phyloP scores from a whole-genome alignment of 2,888 invertebrate species.

The Hedya salicella region DNA sequence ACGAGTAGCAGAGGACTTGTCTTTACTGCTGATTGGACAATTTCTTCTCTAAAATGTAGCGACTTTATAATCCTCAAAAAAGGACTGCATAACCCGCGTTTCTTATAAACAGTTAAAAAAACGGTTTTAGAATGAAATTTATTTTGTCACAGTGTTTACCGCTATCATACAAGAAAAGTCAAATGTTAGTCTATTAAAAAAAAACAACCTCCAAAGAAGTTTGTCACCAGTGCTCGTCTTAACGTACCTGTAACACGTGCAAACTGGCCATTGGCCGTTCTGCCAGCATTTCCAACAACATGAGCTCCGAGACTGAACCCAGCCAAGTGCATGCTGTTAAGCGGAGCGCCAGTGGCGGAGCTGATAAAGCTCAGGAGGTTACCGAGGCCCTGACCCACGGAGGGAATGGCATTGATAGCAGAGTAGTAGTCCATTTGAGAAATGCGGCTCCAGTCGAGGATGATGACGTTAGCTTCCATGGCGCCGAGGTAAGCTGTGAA shows the following conservation, averaged over 20 bases:
- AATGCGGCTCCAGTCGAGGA: constrained; percentile 22
- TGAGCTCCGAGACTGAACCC: constrained; percentile 28
- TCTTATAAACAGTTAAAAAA: too few species aligned
- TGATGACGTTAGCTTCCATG: constrained; percentile 19
- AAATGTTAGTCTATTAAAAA: too few species aligned
- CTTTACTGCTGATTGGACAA: too few species aligned
- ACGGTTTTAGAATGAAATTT: too few species aligned
- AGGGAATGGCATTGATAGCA: constrained; percentile 14
- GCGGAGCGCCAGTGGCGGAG: constrained; percentile 2
- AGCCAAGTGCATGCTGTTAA: constrained; percentile 9
- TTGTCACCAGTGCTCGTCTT: not conserved
- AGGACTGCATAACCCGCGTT: too few species aligned
- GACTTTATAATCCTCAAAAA: too few species aligned
- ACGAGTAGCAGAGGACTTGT: too few species aligned
- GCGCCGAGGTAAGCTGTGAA: constrained; percentile 9
- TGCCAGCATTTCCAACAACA: constrained; percentile 26
- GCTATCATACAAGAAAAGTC: too few species aligned
- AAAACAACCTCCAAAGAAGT: not conserved
- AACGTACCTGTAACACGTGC: constrained; percentile 24
- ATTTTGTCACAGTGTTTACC: too few species aligned
- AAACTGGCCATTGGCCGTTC: not conserved
- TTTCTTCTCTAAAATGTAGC: too few species aligned
- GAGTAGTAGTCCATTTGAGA: constrained; percentile 15
- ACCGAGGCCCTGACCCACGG: constrained; percentile 24
- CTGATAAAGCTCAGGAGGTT: constrained; percentile 10